Percentiles rank a stretch among this genome's conserved stretches.
Evolutionary conservation across 2,888 invertebrate species (phyloP).

Genomic region (Rhagonycha fulva): DNA sequence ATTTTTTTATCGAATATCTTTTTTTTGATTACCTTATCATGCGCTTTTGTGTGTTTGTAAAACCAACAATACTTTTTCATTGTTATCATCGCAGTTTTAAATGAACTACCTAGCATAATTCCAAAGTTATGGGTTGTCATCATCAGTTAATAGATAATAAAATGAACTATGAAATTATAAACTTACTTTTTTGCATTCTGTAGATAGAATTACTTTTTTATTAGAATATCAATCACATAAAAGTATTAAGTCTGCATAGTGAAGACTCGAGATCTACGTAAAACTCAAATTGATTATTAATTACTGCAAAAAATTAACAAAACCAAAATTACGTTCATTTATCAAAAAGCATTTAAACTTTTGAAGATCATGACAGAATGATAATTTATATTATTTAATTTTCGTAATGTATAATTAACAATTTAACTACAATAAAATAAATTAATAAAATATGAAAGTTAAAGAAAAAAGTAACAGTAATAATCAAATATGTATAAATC

Average conservation of each 20-base stretch:
- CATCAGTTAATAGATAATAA: too few relatives aligned
- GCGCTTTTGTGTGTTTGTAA: too few relatives aligned
- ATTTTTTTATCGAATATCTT: too few relatives aligned
- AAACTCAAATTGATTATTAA: background rate
- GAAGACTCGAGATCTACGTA: background rate
- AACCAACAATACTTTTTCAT: too few relatives aligned
- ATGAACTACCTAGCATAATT: too few relatives aligned
- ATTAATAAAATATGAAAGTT: background rate
- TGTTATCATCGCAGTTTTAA: too few relatives aligned
- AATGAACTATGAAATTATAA: too few relatives aligned
- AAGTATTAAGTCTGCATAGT: background rate
- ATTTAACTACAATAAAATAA: background rate
- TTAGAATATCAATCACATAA: background rate
- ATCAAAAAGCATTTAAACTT: background rate
- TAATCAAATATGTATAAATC: slow-evolving; percentile 40
- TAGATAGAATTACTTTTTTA: background rate
- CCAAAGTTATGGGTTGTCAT: too few relatives aligned
- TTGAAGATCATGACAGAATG: background rate
- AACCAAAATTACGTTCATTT: background rate
- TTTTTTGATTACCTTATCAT: too few relatives aligned
- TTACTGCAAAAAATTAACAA: background rate
- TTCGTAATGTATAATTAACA: background rate
- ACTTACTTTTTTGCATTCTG: background rate
- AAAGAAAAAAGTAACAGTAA: background rate
- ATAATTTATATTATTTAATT: background rate